Base-by-base conservation (phyloP, 2,797 vertebrate genomes). In the Tangara arthus region DNA sequence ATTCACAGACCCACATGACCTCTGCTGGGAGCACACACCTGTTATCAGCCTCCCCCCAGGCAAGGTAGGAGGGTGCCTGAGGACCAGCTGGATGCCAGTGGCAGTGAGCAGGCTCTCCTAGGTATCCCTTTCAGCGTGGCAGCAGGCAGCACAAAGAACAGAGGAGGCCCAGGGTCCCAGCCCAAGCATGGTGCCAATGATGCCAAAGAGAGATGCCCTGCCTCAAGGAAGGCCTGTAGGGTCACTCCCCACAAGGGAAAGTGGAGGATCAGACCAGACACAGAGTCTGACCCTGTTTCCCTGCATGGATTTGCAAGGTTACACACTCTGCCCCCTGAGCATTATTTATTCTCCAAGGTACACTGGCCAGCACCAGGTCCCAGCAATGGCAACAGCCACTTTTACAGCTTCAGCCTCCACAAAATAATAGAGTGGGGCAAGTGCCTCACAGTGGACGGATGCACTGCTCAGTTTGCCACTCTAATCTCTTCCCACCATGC, bases 401-500 rank as follows among this genome's bases (percentile, higher is more conserved):
- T 69, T 41, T 8, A 32, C 0, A 8, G 47, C 42, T 85, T 26
- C 59, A 66, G n/a, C 42, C 19, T 39, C 21, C 60, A 59, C 22
- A 5, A 42, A 90, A 78, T 49, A 68, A 70, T 8, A 8, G n/a
- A 64, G 34, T 6, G n/a, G 44, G 60, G 39, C 3, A 1, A 82
- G 28, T 12, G 12, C 30, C 41, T 72, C 22, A 23, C 44, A 39
- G 41, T 24, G 55, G 69, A 71, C 0, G 0, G 80, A 79, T 22
- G 23, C 10, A 1, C 28, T 68, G 63, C 78, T 94, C 21, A 0
- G 41, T 73, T 91, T 87, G 49, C 73, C 73, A 37, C 61, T 82
- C 70, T 94, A 90, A 94, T 94, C 95, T 96, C 85, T 91, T 73
- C 46, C 82, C 49, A 79, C 70, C 89, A 94, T 80, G 70, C 82